Evolutionary conservation across 2,113 vertebrate species (phyloP), one percentile per base, ranked within the genome.

Genomic region (Nothoprocta pentlandii): DNA sequence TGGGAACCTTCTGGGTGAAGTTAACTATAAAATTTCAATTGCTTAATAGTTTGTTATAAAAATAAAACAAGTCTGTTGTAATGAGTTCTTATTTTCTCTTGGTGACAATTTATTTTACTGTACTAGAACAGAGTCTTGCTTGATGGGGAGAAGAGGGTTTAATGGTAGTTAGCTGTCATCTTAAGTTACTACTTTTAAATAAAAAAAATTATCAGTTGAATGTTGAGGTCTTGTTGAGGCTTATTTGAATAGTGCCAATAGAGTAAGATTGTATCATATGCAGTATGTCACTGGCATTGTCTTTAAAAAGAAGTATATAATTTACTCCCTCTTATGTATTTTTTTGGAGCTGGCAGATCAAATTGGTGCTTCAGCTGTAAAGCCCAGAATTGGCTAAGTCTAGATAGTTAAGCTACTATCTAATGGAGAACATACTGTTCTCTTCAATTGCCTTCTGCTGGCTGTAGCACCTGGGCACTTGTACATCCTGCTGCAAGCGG

Each of bases 1-100:
- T 9, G 53, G 67, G 96, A 97, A 87, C 25, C 85, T 96, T 81
- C 61, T 93, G 93, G 39, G 74, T 92, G 89, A 94, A 96, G 53
- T 76, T 83, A 91, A 90, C 34, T 32, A 47, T 83, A 75, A 96
- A 91, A 94, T 86, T 95, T 90, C 71, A 94, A 73, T 90, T 22
- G 76, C 76, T 92, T 95, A 82, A 79, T 91, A 81, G 39, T 75
- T 95, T 95, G 87, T 90, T 63, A 49, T 87, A 83, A 90, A 76
- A 89, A 56, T 71, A 95, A 97, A 96, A 61, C 20, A 42, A 81
- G 25, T 23, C 16, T 81, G 12, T 92, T 67, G 69, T 95, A 75
- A 87, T 87, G 69, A 95, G 93, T n/a, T 77, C 58, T 80, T 69
- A 34, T 69, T 97, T 96, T 80, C 66, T 21, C 16, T 44, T 87